Evolutionary conservation across 1,140 invertebrate species (phyloP).

Genomic region (Lucilia sericata): DNA sequence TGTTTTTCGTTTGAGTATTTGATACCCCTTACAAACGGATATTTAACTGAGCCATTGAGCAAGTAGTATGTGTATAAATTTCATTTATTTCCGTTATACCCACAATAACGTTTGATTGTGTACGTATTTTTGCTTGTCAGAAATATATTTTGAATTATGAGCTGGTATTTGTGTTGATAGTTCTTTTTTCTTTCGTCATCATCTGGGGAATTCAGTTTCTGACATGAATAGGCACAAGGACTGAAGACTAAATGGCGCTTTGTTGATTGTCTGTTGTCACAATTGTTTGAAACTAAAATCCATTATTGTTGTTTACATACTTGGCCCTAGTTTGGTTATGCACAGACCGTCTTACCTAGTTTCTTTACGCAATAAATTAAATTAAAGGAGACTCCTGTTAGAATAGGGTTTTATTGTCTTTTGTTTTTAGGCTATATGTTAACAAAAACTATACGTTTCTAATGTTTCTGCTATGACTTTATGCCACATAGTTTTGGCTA

Average conservation of each 20-base stretch:
- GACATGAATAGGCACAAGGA: not conserved
- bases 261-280: not conserved
- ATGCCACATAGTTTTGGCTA: not conserved
- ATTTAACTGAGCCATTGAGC: not conserved
- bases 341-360: too few relatives aligned
- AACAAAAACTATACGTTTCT: not conserved
- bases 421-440: not conserved
- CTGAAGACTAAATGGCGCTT: conserved; percentile 4
- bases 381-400: too few relatives aligned
- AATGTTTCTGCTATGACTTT: not conserved
- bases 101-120: not conserved
- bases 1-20: not conserved
- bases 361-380: too few relatives aligned
- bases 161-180: not conserved
- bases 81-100: conserved; percentile 18
- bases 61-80: not conserved
- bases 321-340: not conserved
- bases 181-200: not conserved
- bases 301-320: not conserved
- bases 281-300: not conserved
- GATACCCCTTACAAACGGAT: not conserved
- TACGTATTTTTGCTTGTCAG: not conserved
- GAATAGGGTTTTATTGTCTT: not conserved
- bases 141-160: not conserved
- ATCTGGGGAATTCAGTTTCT: not conserved